Conservation (phyloP, 1,140 invertebrate species). For the Drosophila arawakana region DNA sequence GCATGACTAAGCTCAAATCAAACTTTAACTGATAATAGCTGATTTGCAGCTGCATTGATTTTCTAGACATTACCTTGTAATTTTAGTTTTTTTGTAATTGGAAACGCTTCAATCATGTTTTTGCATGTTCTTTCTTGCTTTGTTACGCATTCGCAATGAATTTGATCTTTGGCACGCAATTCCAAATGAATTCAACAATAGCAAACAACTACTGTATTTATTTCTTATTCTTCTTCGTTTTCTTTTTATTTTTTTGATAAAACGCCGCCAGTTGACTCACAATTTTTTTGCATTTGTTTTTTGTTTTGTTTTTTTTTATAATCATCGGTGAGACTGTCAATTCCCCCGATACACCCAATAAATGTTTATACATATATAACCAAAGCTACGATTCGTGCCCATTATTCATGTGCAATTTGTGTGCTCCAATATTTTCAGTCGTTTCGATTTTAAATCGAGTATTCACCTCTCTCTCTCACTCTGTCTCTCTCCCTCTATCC, state of each 20-base stretch:
- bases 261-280: conserved; percentile 57
- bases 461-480: conserved; percentile 22
- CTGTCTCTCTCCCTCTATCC: conserved; percentile 1
- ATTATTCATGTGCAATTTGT: conserved; percentile 36
- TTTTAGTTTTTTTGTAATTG: conserved; percentile 25
- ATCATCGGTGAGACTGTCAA: conserved; percentile 18
- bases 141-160: conserved; percentile 62
- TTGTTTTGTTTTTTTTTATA: conserved; percentile 26
- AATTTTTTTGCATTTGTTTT: background rate
- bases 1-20: conserved; percentile 15
- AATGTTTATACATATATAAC: background rate
- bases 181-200: conserved; percentile 51
- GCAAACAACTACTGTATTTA: conserved; percentile 16
- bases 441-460: conserved; percentile 49
- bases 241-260: conserved; percentile 48
- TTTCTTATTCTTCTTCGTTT: background rate
- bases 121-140: conserved; percentile 29
- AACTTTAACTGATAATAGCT: conserved; percentile 10
- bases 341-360: conserved; percentile 3
- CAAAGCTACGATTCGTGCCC: conserved; percentile 24
- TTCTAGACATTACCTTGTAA: conserved; percentile 37
- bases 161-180: conserved; percentile 72
- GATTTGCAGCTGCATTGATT: conserved; percentile 21
- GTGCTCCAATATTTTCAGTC: conserved; percentile 44
- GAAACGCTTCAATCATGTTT: conserved; percentile 19